Evolutionary conservation across 1,140 invertebrate genomes (phyloP).

Genomic region (Heliconius himera): DNA sequence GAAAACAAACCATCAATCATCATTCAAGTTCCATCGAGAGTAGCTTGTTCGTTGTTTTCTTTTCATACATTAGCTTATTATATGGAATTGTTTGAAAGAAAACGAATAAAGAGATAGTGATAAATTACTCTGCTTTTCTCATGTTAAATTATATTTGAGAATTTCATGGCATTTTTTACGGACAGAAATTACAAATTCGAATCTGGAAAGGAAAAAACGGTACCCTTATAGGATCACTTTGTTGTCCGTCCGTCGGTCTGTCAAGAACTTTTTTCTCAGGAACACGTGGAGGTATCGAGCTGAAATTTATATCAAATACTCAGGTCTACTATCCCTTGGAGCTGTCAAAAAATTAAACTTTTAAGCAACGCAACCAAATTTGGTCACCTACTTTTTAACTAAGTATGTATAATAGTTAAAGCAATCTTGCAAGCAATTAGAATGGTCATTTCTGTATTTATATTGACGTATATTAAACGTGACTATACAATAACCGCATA

Average conservation of each 20-base stretch:
- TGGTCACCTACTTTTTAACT: neutral
- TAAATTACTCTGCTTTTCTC: neutral
- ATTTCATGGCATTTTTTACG: neutral
- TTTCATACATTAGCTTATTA: neutral
- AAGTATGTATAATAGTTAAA: neutral
- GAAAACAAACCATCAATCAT: slow-evolving; percentile 1
- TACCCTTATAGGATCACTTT: too few species aligned
- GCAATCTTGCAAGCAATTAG: neutral
- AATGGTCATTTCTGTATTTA: neutral
- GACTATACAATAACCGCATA: neutral
- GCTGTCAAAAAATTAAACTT: too few species aligned
- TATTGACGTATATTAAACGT: neutral
- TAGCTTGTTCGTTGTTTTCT: neutral
- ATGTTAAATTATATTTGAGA: neutral
- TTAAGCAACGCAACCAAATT: too few species aligned
- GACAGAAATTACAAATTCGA: too few species aligned
- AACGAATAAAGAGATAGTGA: neutral
- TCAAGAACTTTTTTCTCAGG: too few species aligned
- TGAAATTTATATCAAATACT: too few species aligned
- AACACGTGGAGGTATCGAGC: too few species aligned
- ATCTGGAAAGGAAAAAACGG: too few species aligned
- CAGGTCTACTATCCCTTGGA: too few species aligned
- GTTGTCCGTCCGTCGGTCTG: too few species aligned
- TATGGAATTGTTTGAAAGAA: neutral
- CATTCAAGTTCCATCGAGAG: neutral